Base-by-base conservation (phyloP, 1,140 invertebrate species). In the Microplitis demolitor region DNA sequence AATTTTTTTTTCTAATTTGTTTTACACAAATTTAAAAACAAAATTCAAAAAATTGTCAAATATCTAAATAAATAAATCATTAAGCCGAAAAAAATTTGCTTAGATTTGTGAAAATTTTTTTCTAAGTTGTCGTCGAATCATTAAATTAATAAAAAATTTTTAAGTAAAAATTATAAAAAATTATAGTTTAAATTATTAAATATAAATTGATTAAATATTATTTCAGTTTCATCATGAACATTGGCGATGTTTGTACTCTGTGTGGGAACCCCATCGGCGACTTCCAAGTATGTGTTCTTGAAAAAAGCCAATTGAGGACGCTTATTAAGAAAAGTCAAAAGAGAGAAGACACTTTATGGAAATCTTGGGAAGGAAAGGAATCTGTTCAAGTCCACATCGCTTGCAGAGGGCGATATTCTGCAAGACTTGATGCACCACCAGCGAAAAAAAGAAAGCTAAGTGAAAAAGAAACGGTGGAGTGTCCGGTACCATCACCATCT, bases 321-420 rank as follows among this genome's bases (percentile, higher is more conserved):
- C 58, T 69, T 39, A 69, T 69, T 53, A 11, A 39, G 67, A 60
- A 69, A 31, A 69, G 50, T 69, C 24, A 69, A 9, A 69, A 54
- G 8, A 54, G 67, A 58, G 67, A 58, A 39, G 67, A 60, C 31
- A 34, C 31, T 58, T 69, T 69, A 33, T 69, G 51, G 51, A 11
- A 69, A 37, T 33, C 45, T 24, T 60, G 31, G 67, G 67, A 69
- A 69, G 34, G 35, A 35, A 37, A 37, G 34, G 33, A 69, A 39
- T 11, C 24, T 58, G 9, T 69, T 34, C 31, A 6, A 14, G 67
- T 56, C 3, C 67, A 69, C 33, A 33, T 35, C 4, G 31, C 8
- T 58, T 69, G 67, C 34, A 69, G 53, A 53, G 24, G 33, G 39
- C 5, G 53, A 35, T 69, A 69, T 35, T 34, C 35, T 34, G 14